Evolutionary conservation across 2,113 vertebrate species (phyloP).

Genomic region (Microtus ochrogaster): DNA sequence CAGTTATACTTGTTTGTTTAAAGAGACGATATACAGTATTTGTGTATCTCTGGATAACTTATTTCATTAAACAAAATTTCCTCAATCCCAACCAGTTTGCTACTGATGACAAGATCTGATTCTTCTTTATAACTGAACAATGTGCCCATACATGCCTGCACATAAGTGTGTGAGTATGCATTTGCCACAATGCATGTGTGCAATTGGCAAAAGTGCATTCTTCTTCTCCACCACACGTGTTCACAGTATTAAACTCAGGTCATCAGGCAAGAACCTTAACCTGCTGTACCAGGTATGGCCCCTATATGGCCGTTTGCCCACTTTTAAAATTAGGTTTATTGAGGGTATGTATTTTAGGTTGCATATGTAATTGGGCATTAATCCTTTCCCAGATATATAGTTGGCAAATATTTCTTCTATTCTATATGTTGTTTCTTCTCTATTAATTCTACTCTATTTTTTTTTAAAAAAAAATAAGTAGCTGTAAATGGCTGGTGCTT

Average conservation of each 20-base stretch:
- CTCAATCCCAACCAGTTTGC: not conserved
- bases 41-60: not conserved
- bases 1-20: not conserved
- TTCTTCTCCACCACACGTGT: not conserved
- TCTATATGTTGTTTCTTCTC: not conserved
- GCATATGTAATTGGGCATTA: not conserved
- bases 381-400: not conserved
- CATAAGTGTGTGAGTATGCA: not conserved
- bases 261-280: not conserved
- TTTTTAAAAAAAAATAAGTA: slow-evolving; percentile 6
- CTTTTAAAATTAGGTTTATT: not conserved
- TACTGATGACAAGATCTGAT: not conserved
- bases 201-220: not conserved
- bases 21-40: not conserved
- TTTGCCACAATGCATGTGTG: not conserved
- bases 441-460: not conserved
- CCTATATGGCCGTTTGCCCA: not conserved
- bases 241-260: not conserved
- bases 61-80: not conserved
- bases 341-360: not conserved
- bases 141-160: not conserved
- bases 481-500: not conserved
- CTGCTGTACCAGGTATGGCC: not conserved
- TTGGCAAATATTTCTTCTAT: not conserved
- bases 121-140: not conserved